Evolutionary conservation across 1,140 invertebrate species (phyloP).

Genomic region (Zaprionus gabonicus): DNA sequence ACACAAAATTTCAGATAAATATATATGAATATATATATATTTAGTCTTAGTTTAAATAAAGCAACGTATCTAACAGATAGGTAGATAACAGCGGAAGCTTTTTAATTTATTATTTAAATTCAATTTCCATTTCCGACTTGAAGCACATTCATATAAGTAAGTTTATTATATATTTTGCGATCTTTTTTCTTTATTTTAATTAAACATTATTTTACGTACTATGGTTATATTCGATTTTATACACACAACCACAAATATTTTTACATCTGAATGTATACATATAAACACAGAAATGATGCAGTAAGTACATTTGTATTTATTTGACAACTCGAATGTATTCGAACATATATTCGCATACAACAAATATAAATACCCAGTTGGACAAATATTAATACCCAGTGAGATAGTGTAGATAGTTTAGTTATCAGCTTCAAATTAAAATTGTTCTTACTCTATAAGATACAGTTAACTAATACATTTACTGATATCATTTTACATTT

Average conservation of each 20-base stretch:
- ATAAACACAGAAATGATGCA: conserved; percentile 29
- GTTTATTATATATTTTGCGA: not conserved
- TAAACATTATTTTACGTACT: conserved; percentile 46
- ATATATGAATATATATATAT: not conserved
- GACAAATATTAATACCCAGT: not conserved
- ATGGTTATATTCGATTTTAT: conserved; percentile 39
- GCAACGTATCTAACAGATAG: conserved; percentile 32
- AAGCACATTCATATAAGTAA: conserved; percentile 1
- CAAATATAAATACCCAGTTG: conserved; percentile 4
- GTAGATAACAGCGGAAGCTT: conserved; percentile 32
- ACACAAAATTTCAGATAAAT: not conserved
- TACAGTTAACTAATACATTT: not conserved
- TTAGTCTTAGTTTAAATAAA: not conserved
- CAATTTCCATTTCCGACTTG: not conserved
- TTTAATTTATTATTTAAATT: conserved; percentile 17
- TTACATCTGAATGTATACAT: conserved; percentile 20
- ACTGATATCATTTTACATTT: not conserved
- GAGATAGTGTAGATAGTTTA: not conserved
- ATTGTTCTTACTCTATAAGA: not conserved
- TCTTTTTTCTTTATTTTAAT: conserved; percentile 18
- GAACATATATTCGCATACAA: not conserved
- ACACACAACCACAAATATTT: conserved; percentile 57
- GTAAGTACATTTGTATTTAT: conserved; percentile 8
- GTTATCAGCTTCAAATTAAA: not conserved
- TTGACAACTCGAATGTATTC: not conserved